Evolutionary conservation across 2,888 invertebrate genomes (phyloP).

Genomic region (Mongoloraphidia duomilia): DNA sequence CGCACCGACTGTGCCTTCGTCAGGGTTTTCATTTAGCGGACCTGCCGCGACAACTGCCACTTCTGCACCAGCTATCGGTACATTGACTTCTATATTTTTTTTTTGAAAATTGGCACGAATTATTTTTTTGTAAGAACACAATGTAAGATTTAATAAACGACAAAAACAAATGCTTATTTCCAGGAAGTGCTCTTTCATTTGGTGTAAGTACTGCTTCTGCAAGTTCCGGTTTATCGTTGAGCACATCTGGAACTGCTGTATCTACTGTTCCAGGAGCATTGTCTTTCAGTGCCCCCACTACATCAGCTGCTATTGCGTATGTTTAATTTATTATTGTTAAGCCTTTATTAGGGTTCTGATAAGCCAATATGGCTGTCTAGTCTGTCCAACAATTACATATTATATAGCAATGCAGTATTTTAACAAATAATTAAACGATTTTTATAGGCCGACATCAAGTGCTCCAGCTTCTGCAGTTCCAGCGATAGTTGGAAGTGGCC

Average conservation of each 20-base stretch:
- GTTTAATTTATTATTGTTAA: constrained; percentile 15
- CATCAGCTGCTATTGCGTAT: too few relatives aligned
- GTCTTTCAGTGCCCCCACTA: neutral
- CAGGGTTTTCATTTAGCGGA: neutral
- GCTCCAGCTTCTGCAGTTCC: constrained; percentile 28
- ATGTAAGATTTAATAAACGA: constrained; percentile 7
- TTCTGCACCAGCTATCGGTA: constrained; percentile 5
- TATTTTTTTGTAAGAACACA: too few relatives aligned
- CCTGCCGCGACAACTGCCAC: constrained; percentile 13
- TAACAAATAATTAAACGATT: neutral
- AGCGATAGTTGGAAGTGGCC: constrained; percentile 29
- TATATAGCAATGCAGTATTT: neutral
- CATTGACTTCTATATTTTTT: too few relatives aligned
- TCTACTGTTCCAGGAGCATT: constrained; percentile 8
- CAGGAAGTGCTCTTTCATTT: constrained; percentile 6
- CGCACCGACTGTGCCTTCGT: constrained; percentile 3
- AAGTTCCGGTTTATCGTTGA: constrained; percentile 13
- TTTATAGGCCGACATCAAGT: constrained; percentile 17
- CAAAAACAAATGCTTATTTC: constrained; percentile 5
- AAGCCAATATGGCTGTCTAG: constrained; percentile 10
- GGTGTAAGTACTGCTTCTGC: constrained; percentile 3
- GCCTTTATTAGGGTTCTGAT: constrained; percentile 24
- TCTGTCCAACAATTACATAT: constrained; percentile 7
- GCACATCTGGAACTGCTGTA: constrained; percentile 7
- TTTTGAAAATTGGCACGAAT: too few relatives aligned